Conservation (phyloP, 1,140 invertebrate genomes). For the Neodiprion lecontei region DNA sequence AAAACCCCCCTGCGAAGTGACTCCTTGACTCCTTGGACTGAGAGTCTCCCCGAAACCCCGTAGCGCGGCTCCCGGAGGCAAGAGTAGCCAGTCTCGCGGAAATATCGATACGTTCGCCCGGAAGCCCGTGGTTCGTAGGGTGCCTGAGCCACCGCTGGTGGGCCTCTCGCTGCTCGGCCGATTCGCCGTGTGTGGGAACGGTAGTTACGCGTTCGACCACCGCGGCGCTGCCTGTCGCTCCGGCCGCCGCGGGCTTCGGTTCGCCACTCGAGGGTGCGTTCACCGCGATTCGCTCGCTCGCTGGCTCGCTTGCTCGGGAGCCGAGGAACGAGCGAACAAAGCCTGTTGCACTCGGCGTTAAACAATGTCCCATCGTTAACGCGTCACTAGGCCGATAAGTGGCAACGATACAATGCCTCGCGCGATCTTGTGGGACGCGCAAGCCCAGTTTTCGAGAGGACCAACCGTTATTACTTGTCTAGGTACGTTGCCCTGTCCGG, state of each 20-base stretch:
- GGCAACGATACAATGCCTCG: conserved; percentile 23
- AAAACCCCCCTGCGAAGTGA: conserved; percentile 34
- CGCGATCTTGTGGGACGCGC: too few species aligned
- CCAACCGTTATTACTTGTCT: too few species aligned
- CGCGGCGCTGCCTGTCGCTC: background rate
- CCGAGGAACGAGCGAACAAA: conserved; percentile 16
- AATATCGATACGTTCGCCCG: conserved; percentile 48
- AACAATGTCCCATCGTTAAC: conserved; percentile 60
- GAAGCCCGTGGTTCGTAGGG: conserved; percentile 12
- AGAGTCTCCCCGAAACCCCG: conserved; percentile 27
- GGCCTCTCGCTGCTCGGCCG: conserved; percentile 8
- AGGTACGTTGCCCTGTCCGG: too few species aligned
- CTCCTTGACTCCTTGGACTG: conserved; percentile 30
- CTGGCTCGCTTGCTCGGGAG: conserved; percentile 17
- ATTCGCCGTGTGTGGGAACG: conserved; percentile 26
- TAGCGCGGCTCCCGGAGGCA: background rate
- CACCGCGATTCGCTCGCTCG: background rate
- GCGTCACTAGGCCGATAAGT: conserved; percentile 56
- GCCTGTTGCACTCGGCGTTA: conserved; percentile 40
- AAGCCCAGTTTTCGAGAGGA: too few species aligned
- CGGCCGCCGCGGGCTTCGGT: background rate
- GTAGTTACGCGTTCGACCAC: conserved; percentile 6
- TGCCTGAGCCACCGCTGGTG: background rate
- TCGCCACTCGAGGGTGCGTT: background rate
- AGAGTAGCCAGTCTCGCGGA: conserved; percentile 49